Base-by-base conservation (phyloP, 2,113 vertebrate genomes). In the Echinops telfairi region DNA sequence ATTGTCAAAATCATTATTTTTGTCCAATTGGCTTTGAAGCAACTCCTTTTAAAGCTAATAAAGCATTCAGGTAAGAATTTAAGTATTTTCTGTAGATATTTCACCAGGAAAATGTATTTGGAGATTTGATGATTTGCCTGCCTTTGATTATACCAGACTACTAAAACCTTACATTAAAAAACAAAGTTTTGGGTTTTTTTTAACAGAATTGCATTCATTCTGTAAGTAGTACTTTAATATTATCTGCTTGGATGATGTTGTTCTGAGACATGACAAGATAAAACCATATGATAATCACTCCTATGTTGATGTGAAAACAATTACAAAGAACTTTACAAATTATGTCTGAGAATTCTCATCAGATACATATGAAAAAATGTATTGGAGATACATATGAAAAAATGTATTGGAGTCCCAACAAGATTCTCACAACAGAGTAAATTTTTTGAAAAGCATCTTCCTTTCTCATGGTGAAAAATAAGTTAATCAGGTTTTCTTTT, bases 1-100 rank as follows among this genome's bases (percentile, higher is more conserved):
- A 99, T 98, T 99, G 99, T 97, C 99, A 99, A 98, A 99, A 99
- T 98, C 99, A 99, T 98, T 99, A 99, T 97, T 99, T 99, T 98
- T 99, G 99, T 94, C 99, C 99, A 20, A 98, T 99, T 97, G 99
- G 99, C 95, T 99, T 99, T 92, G 99, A 99, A 97, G 99, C 99
- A 40, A 99, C 99, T 0, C 99, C 99, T 27, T 96, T 99, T 80
- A 99, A 99, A 98, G 99, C 99, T 57, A 98, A 98, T 70, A 99
- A 99, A 97, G 99, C 99, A 1, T 99, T 99, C 90, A 98, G 99
- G 99, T 99, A 98, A 98, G 98, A 23, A 23, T 84, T 83, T 36
- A 73, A 1, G 14, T 87, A 38, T 80, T 88, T 9, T 43, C 5
- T 93, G 2, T 92, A 78, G 64, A 83, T 68, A 71, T 53, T 0